These are phyloP conservation scores for Drosophila chauvacae DNA, from an alignment of 1,140 invertebrate genomes.

Conservation along the genomic window DNA sequence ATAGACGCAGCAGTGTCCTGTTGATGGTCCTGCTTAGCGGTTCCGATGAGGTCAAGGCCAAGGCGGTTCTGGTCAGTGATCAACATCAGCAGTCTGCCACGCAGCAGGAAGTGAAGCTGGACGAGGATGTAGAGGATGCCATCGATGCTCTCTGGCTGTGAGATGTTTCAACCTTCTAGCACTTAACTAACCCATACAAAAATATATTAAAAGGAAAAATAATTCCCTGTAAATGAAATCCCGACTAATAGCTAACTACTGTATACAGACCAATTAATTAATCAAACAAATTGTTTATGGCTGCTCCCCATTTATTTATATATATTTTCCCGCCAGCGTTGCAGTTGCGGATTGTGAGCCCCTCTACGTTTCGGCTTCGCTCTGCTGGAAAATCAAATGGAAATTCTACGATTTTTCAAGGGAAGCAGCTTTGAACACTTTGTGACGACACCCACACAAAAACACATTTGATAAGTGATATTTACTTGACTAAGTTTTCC, in stretches of 20 bases:
- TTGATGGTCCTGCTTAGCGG: conserved; percentile 69
- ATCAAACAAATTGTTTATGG: conserved; percentile 29
- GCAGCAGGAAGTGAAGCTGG: conserved; percentile 34
- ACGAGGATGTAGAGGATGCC: conserved; percentile 66
- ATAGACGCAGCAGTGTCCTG: conserved; percentile 63
- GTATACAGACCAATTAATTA: conserved; percentile 48
- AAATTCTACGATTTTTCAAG: neutral
- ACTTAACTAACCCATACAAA: neutral
- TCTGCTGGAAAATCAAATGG: conserved; percentile 14
- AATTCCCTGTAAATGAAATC: conserved; percentile 25
- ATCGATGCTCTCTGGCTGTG: conserved; percentile 73
- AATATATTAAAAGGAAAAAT: neutral
- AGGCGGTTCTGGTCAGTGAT: conserved; percentile 67
- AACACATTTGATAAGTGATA: conserved; percentile 66
- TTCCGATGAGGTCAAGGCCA: conserved; percentile 65
- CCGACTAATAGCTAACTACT: conserved; percentile 31
- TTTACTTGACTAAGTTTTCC: conserved; percentile 55
- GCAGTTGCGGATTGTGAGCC: conserved; percentile 30
- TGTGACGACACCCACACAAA: conserved; percentile 12
- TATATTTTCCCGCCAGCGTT: conserved; percentile 23
- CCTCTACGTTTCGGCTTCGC: conserved; percentile 23
- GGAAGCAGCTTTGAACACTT: conserved; percentile 41
- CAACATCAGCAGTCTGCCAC: conserved; percentile 43
- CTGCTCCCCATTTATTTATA: conserved; percentile 19
- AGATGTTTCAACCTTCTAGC: conserved; percentile 6